Conservation (phyloP, 2,113 vertebrate genomes). For the Oxygymnocypris stewartii region DNA sequence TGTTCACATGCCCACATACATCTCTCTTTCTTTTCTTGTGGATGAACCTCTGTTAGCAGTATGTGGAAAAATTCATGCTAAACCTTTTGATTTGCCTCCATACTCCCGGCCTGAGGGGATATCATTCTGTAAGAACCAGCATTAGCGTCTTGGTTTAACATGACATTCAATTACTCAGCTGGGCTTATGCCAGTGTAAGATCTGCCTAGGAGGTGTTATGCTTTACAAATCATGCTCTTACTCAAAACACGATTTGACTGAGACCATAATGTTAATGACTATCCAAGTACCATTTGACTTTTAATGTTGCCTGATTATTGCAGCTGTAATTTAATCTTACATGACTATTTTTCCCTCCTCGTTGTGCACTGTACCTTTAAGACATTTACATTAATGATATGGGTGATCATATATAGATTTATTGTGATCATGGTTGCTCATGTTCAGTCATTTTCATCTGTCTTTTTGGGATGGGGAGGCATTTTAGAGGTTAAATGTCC, state of each 20-base stretch:
- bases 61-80: conserved; percentile 10
- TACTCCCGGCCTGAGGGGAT: neutral
- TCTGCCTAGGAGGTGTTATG: conserved; percentile 6
- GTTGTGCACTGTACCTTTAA: neutral
- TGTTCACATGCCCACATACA: conserved; percentile 19
- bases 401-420: neutral
- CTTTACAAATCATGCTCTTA: neutral
- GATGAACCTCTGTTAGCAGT: neutral
- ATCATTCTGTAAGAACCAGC: neutral
- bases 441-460: neutral
- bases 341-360: neutral
- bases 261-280: neutral
- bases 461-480: neutral
- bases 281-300: neutral
- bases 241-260: neutral
- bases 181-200: conserved; percentile 21
- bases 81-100: conserved; percentile 13
- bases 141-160: neutral
- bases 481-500: neutral
- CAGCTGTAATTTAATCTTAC: neutral
- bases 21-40: conserved; percentile 26
- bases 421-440: neutral
- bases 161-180: conserved; percentile 13
- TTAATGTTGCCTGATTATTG: neutral
- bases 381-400: neutral